Conservation (phyloP, 2,888 invertebrate species). For the Epirrita christyi region DNA sequence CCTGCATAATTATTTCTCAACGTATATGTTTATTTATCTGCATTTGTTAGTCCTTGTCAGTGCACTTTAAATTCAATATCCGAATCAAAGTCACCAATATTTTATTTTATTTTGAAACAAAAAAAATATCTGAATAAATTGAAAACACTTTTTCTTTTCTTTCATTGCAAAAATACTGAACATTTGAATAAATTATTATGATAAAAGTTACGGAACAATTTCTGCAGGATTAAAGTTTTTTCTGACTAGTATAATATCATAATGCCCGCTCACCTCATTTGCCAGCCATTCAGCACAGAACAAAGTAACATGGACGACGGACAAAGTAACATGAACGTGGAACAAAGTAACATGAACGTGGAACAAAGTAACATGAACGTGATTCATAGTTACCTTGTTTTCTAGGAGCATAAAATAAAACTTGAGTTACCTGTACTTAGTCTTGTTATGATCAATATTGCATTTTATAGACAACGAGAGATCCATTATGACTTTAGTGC, state of each 20-base stretch:
- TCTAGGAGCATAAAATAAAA: constrained; percentile 17
- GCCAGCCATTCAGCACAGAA: constrained; percentile 4
- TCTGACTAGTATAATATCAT: not conserved
- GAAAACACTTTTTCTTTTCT: too few species aligned
- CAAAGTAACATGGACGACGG: constrained; percentile 14
- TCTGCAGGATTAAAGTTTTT: too few species aligned
- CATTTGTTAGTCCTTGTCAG: too few species aligned
- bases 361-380: constrained; percentile 19
- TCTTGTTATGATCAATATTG: constrained; percentile 16
- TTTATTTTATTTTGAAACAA: too few species aligned
- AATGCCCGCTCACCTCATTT: constrained; percentile 3
- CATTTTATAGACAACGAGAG: constrained; percentile 19
- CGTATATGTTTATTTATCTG: too few species aligned
- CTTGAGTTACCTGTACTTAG: constrained; percentile 23
- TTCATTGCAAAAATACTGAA: too few species aligned
- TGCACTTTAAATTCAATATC: too few species aligned
- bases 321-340: constrained; percentile 15
- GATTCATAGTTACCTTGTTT: constrained; percentile 16
- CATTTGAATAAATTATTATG: too few species aligned
- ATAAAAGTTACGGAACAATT: too few species aligned
- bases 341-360: constrained; percentile 16
- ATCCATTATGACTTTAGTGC: not conserved
- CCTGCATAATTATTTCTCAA: too few species aligned
- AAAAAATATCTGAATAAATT: too few species aligned
- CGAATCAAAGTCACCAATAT: too few species aligned